Base-by-base conservation (phyloP, 2,888 invertebrate genomes). In the Callosobruchus maculatus region DNA sequence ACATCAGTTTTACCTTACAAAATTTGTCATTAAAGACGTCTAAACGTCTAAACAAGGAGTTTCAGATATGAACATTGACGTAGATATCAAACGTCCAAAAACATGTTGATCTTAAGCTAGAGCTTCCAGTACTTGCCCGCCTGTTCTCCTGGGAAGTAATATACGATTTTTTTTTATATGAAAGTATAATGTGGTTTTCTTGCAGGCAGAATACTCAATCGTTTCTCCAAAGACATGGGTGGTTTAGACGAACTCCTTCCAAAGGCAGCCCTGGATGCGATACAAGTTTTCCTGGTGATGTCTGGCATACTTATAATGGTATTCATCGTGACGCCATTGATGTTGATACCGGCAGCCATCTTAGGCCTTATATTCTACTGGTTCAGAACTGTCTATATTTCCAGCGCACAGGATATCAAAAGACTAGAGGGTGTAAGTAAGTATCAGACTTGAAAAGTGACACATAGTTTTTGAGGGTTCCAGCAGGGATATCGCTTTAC, bases 161-260 rank as follows among this genome's bases (percentile, higher is more conserved):
- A n/a, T n/a, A n/a, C n/a, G n/a, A n/a, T n/a, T n/a, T n/a, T n/a
- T n/a, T n/a, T n/a, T n/a, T n/a, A n/a, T n/a, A n/a, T n/a, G n/a
- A n/a, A n/a, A n/a, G n/a, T n/a, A n/a, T n/a, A n/a, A n/a, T n/a
- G n/a, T n/a, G n/a, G n/a, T n/a, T 71, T 26, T 21, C 67, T 77
- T 78, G 20, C 66, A 78, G 95, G 95, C 31, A 90, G 94, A 22
- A 93, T 96, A 79, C 88, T 96, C 73, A 95, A 95, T 86, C 88
- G 95, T 73, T 96, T 96, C 86, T 94, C 95, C 0, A 95, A 95
- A 84, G 96, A 96, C 83, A 92, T 95, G 86, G 94, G 94, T 0
- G 88, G 92, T 0, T 91, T 95, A 72, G 94, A 95, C 82, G 94
- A 94, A 85, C 87, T 91, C n/a, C 85, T 95, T 72, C 93, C 93